Conservation (phyloP, 2,113 vertebrate genomes). For the Indicator indicator region DNA sequence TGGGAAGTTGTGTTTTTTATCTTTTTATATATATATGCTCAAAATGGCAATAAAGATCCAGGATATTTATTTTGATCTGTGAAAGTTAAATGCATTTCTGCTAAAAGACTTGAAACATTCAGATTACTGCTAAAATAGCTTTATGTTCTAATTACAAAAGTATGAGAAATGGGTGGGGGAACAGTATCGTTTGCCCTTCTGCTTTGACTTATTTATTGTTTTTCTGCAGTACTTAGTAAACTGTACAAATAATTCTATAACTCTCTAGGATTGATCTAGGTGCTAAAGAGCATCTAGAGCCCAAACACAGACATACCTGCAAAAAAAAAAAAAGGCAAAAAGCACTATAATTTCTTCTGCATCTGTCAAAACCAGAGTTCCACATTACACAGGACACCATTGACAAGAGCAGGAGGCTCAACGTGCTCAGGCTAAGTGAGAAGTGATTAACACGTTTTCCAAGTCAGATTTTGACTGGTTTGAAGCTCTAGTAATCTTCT, state of each 20-base stretch:
- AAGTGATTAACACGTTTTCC: background rate
- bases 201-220: background rate
- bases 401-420: background rate
- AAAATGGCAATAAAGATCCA: background rate
- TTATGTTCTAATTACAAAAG: background rate
- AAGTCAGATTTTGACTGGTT: background rate
- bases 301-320: background rate
- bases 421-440: background rate
- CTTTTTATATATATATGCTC: background rate
- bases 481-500: conserved; percentile 17
- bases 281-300: background rate
- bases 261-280: background rate
- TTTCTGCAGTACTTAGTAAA: background rate
- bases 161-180: background rate
- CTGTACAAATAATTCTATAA: background rate
- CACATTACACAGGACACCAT: background rate
- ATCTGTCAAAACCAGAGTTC: background rate
- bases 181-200: background rate
- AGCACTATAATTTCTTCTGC: background rate
- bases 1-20: background rate
- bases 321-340: background rate
- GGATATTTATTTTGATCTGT: background rate
- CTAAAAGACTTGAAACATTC: background rate
- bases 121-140: background rate
- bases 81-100: background rate